phyloP scores from a whole-genome alignment of 35 echinoderm and acorn worm species.

The Patiria miniata region DNA sequence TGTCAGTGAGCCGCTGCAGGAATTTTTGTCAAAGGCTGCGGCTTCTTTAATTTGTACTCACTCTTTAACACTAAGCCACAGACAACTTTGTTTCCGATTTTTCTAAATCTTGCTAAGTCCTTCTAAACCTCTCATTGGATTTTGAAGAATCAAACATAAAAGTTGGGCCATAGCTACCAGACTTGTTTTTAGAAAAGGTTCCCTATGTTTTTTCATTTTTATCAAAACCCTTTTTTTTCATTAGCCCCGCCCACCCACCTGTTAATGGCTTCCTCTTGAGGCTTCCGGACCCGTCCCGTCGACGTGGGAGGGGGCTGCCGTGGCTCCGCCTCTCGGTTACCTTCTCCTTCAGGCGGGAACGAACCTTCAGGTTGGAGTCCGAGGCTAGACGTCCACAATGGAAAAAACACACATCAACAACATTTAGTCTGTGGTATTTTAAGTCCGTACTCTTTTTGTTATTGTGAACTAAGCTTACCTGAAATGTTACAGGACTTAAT shows the following conservation, averaged over 20 bases:
- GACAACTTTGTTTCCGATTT: too few relatives aligned
- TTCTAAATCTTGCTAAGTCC: too few relatives aligned
- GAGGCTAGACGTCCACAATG: conserved; percentile 59
- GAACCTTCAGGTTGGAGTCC: conserved; percentile 96
- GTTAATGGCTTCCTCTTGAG: conserved; percentile 87
- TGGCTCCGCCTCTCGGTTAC: conserved; percentile 94
- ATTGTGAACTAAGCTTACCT: too few relatives aligned
- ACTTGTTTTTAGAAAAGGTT: background rate
- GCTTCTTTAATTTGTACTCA: background rate
- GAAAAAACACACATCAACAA: background rate
- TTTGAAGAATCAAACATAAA: too few relatives aligned
- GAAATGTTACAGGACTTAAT: too few relatives aligned
- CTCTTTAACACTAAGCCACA: background rate
- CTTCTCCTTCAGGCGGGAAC: conserved; percentile 95
- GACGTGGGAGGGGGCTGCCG: conserved; percentile 80
- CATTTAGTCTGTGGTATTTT: background rate
- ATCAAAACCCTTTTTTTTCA: background rate
- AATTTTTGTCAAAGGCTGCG: background rate
- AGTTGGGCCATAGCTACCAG: background rate
- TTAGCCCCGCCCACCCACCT: conserved; percentile 5
- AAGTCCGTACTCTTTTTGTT: background rate
- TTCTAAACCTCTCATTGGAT: too few relatives aligned
- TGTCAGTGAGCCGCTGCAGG: too few relatives aligned
- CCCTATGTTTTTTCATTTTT: background rate
- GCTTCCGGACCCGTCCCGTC: conserved; percentile 68